Evolutionary conservation across 1,140 invertebrate species (phyloP), one percentile per base, ranked within the genome.

Genomic region (Proales similis): DNA sequence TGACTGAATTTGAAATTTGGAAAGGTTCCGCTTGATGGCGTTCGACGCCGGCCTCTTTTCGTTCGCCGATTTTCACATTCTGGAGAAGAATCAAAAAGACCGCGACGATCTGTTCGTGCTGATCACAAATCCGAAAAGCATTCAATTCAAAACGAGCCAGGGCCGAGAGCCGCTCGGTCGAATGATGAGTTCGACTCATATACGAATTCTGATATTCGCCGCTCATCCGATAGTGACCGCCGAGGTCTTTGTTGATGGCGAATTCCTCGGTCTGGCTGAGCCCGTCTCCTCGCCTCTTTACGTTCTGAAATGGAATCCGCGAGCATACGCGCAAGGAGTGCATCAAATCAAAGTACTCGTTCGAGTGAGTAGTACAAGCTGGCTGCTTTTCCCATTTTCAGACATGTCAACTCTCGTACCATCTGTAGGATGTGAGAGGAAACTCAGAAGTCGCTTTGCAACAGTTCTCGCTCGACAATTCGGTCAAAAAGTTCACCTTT

Each of bases 21-120:
- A 49, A 69, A 87, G 85, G 70, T 90, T 82, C 77, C 81, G 89
- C 17, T 69, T 94, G 22, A 81, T 82, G 38, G 87, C 85, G 20
- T 81, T 93, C 64, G 90, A 94, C 75, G 85, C 91, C 75, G 88
- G 87, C 17, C 72, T 89, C 63, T 84, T 93, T 71, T 87, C 88
- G n/a, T 91, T 93, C 73, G 77, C 82, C 63, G 89, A 94, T 77
- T 77, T 86, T 48, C 77, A 79, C 61, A n/a, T n/a, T n/a, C 82
- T 88, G 12, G 29, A 27, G 19, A 43, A 39, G 30, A 42, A 57
- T 33, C 43, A 57, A 22, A n/a, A n/a, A n/a, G 67, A 67, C 70
- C 78, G 82, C 63, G 77, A 81, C 36, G 91, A 86, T 87, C 89
- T 89, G 19, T 75, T 90, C 11, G 79, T 85, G 39, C 72, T 92